Base-by-base conservation (phyloP, 2,888 invertebrate species). In the Euclidia mi region DNA sequence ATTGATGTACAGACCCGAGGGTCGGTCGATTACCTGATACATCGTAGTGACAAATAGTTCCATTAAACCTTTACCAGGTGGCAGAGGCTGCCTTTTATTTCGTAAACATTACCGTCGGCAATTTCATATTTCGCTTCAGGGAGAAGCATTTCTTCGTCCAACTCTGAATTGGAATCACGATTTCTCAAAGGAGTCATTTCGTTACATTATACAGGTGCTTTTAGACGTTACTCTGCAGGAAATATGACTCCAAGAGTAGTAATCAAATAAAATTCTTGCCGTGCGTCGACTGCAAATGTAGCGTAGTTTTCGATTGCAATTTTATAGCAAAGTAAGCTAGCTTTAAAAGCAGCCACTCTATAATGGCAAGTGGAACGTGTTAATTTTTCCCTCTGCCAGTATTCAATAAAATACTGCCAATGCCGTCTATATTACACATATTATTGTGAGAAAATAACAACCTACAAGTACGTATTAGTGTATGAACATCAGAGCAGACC, bases 11-110 rank as follows among this genome's bases (percentile, higher is more conserved):
- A 79, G 79, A 78, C 78, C 78, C 71, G 53, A 62, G 73, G 79
- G 81, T 77, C 81, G 80, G 82, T 79, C 82, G 80, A 80, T 85
- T 82, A 83, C 81, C 68, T 61, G 65, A 69, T 61, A 73, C 74
- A 74, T 75, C 73, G 65, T 71, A 60, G 71, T 84, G 83, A 87
- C 81, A 86, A 85, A 87, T 87, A 82, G 80, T 86, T 80, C 79
- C 82, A 82, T 85, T 82, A n/a, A n/a, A 74, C 76, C 65, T 63
- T 72, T 76, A 66, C 71, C 76, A 75, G 79, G 79, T 76, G 76
- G 76, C 71, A 64, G 72, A 50, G 66, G 76, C 63, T 71, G 72
- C 76, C 70, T 76, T 81, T 80, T 81, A 81, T 80, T 81, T 76
- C 73, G 61, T 62, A 65, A 75, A 72, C 65, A 66, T 55, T 66